A percentile compares a stretch with the other conserved stretches of the same genome.
Evolutionary conservation across 2,113 vertebrate genomes (phyloP).

Genomic region (Siniperca chuatsi): DNA sequence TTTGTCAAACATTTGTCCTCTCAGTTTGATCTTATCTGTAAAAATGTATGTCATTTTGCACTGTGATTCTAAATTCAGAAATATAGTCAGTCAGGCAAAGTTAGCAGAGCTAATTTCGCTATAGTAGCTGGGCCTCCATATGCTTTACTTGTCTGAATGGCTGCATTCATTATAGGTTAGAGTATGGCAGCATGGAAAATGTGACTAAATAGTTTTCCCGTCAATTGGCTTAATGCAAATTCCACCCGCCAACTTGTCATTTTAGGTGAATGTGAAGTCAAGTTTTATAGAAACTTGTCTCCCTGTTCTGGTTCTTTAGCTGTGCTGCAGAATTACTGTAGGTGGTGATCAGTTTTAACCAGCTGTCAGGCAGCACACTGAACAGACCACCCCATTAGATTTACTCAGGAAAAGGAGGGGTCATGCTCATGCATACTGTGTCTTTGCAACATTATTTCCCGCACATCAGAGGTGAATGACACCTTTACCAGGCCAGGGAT

Average conservation of each 20-base stretch:
- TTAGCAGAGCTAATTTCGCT: background rate
- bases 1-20: background rate
- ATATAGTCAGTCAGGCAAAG: background rate
- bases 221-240: constrained; percentile 16
- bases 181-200: constrained; percentile 45
- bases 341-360: background rate
- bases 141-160: constrained; percentile 18
- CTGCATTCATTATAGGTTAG: constrained; percentile 27
- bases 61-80: background rate
- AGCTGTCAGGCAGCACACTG: background rate
- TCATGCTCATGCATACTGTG: background rate
- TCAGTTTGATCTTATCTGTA: background rate
- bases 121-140: background rate
- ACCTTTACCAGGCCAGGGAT: background rate
- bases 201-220: constrained; percentile 24
- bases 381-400: constrained; percentile 11
- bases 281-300: constrained; percentile 4
- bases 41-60: background rate
- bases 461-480: constrained; percentile 3
- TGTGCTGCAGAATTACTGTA: background rate
- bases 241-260: background rate
- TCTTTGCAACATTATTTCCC: background rate
- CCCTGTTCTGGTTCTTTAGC: background rate
- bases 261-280: constrained; percentile 13
- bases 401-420: background rate